Percentiles rank a stretch among this genome's conserved stretches.
phyloP scores from a whole-genome alignment of 2,113 vertebrate species.

The Pica pica region DNA sequence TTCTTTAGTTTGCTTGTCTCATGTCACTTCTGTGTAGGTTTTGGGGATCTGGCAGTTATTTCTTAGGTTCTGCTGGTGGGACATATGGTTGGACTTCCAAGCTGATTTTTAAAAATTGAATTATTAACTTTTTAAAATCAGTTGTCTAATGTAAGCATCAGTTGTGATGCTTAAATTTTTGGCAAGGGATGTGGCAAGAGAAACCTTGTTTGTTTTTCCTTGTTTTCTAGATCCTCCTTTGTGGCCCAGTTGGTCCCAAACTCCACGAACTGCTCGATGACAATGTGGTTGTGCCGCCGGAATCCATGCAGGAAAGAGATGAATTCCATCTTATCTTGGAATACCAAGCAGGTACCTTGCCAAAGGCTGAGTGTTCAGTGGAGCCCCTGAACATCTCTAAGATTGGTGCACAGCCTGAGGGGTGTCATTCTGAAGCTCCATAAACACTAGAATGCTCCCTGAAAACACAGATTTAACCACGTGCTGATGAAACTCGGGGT shows the following conservation, averaged over 20 bases:
- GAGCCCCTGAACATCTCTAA: not conserved
- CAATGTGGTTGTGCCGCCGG: slow-evolving; percentile 87
- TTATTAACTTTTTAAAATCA: not conserved
- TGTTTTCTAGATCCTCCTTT: slow-evolving; percentile 85
- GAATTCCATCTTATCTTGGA: slow-evolving; percentile 97
- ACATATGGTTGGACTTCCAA: not conserved
- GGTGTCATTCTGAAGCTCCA: not conserved
- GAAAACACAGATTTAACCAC: not conserved
- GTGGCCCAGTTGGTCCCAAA: slow-evolving; percentile 93
- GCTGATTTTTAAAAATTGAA: not conserved
- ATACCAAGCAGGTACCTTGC: slow-evolving; percentile 86
- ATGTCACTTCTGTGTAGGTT: not conserved
- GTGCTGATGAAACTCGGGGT: not conserved
- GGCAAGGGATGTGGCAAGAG: not conserved
- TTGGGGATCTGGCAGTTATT: not conserved
- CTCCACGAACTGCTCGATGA: slow-evolving; percentile 93
- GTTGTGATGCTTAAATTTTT: not conserved
- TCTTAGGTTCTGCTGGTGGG: not conserved
- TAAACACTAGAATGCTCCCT: not conserved
- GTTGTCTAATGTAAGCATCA: not conserved
- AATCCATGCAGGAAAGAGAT: slow-evolving; percentile 89
- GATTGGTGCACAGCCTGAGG: not conserved
- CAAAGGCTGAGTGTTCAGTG: not conserved
- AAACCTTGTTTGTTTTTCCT: not conserved
- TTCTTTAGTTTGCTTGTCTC: not conserved